Evolutionary conservation across 2,797 vertebrate species (phyloP), one percentile per base, ranked within the genome.

Genomic region (Enteromius afrohamiltoni): DNA sequence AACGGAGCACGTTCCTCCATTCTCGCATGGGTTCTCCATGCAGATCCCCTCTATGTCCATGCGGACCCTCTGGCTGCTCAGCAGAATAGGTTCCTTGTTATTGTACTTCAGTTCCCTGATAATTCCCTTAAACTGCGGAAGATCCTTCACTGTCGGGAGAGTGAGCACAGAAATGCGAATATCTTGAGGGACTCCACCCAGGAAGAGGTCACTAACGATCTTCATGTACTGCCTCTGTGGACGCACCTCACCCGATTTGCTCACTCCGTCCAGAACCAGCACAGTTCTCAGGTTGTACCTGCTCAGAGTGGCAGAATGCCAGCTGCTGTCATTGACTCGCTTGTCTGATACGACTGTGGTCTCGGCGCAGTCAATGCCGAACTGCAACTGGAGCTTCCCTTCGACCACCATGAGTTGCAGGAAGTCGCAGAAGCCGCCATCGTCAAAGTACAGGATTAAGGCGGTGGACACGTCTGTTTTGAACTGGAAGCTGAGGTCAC

Each of bases 381-480:
- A 97, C 83, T 95, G 96, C 78, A 99, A 95, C 91, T 97, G 97
- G 89, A 99, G 93, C 1, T 93, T 95, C 51, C 98, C 97, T 65
- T 97, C 96, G 26, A 92, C 96, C 85, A 98, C 94, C 10, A 96
- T 94, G 74, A 99, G 94, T 92, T 97, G 98, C 89, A 99, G 94
- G 91, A 98, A 99, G 94, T 99, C 98, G 84, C 98, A 99, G 93
- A 98, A 97, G 42, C 98, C 98, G 0, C 96, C 96, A 1, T 99
- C 98, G 8, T 99, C 98, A 47, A 99, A 96, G 92, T 99, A 99
- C 87, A 99, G 93, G 42, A 99, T 94, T 88, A 99, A 95, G 23
- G 97, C 96, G 17, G 96, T 94, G 34, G 98, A 96, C 23, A 95
- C 92, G 0, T 96, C 96, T 70, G 97, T 99, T 93, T 97, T 97